These are phyloP conservation scores for Ceuthmochares aereus DNA, from an alignment of 2,113 vertebrate genomes.

Conservation along the genomic window DNA sequence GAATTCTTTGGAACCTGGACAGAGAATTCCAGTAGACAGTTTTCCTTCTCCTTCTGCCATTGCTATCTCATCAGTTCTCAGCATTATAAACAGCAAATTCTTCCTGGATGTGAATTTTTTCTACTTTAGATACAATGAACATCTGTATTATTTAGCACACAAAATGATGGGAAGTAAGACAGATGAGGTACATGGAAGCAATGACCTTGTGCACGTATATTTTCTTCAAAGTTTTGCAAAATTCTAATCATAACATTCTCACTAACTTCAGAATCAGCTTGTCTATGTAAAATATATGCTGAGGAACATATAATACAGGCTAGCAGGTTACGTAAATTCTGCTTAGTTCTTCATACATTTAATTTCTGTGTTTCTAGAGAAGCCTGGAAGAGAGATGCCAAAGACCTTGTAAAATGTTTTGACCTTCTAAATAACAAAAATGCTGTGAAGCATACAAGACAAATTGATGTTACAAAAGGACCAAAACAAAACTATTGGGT, in stretches of 20 bases:
- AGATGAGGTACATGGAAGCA: neutral
- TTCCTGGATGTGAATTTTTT: neutral
- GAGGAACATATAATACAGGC: neutral
- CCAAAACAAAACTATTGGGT: neutral
- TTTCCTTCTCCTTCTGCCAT: neutral
- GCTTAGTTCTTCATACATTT: neutral
- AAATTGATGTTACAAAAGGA: neutral
- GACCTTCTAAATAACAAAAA: neutral
- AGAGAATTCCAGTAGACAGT: neutral
- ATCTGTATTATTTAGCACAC: neutral
- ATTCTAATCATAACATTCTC: neutral
- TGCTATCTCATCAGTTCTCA: neutral
- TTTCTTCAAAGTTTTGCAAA: neutral
- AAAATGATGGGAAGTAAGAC: neutral
- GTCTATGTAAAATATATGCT: neutral
- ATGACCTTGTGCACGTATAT: neutral
- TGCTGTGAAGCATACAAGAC: neutral
- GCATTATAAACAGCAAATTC: neutral
- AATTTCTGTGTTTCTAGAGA: neutral
- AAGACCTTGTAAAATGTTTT: neutral
- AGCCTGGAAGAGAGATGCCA: neutral
- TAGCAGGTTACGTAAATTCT: neutral
- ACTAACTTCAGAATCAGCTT: neutral
- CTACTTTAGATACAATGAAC: neutral
- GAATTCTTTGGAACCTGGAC: neutral